Evolutionary conservation across 2,888 invertebrate species (phyloP), one percentile per base, ranked within the genome.

Genomic region (Synergus japonicus): DNA sequence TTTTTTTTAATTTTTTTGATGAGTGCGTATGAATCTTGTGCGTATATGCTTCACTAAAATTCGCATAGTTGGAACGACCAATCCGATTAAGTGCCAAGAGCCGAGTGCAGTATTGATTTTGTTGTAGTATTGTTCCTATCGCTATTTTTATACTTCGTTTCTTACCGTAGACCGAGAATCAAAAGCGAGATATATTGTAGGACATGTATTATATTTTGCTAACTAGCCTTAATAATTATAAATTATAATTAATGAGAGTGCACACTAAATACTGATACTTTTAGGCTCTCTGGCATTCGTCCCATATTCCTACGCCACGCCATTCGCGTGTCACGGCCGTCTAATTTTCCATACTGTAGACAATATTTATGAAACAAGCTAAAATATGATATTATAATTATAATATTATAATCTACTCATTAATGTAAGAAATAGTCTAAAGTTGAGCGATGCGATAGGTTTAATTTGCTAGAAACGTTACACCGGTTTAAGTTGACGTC

Each of bases 361-460:
- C 91, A 92, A 92, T 92, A 92, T 92, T 92, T 91, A 92, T 90
- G 89, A 91, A 29, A 90, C 89, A 90, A 90, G 87, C 87, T 89
- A 83, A 87, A 88, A 83, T 87, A 88, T 86, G 86, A 85, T 89
- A 87, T 87, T 85, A 84, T 54, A 13, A 54, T n/a, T 54, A n/a
- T 54, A n/a, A 54, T 54, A 54, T 63, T 81, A 84, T 84, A 84
- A 81, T 82, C 82, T 82, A 82, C 80, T 78, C 54, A 79, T 82
- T 81, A 76, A 80, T 78, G 64, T 82, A 82, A 84, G 80, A 79
- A 41, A 79, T 81, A 82, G 83, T 81, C 80, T 83, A 76, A 81
- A 54, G 37, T 54, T 37, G 54, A 73, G 73, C 81, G 81, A 80
- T 54, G 63, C 76, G 80, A 81, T 82, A 83, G 82, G 80, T 83